Conservation (phyloP, 2,113 vertebrate species). For the Passer domesticus region DNA sequence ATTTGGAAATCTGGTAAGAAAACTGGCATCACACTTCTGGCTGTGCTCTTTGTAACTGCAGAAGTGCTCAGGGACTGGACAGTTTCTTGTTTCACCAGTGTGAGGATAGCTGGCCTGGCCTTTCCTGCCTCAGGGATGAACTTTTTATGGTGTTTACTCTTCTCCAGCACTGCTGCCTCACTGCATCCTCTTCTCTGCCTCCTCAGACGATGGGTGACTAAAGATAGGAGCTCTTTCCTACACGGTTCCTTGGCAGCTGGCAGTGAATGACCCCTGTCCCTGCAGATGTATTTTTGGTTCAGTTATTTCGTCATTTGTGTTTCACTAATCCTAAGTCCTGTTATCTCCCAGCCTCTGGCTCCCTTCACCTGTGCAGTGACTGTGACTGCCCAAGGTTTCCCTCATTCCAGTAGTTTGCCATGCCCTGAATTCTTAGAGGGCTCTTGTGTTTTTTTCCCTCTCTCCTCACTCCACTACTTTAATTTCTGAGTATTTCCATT, state of each 20-base stretch:
- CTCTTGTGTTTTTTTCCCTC: not conserved
- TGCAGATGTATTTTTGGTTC: conserved; percentile 27
- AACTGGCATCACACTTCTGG: not conserved
- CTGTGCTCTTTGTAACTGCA: not conserved
- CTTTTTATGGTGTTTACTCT: not conserved
- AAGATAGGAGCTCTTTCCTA: conserved; percentile 19
- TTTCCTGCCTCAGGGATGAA: not conserved
- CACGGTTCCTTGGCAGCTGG: not conserved
- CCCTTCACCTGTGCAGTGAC: not conserved
- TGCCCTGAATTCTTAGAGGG: not conserved
- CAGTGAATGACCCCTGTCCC: not conserved
- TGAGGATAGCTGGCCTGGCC: not conserved
- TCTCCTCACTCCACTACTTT: not conserved
- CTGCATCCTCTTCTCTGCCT: conserved; percentile 29
- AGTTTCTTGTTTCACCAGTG: not conserved
- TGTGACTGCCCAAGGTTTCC: not conserved
- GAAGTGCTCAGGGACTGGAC: not conserved
- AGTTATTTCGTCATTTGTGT: not conserved
- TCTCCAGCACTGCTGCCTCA: not conserved
- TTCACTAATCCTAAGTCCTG: not conserved
- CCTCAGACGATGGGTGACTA: not conserved
- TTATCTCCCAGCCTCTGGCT: not conserved
- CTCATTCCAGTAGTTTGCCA: not conserved
- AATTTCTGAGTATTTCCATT: not conserved
- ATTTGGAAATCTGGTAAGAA: not conserved